Percentiles rank a stretch among this genome's conserved stretches.
phyloP scores from a whole-genome alignment of 2,888 invertebrate species.

The Acronicta psi region DNA sequence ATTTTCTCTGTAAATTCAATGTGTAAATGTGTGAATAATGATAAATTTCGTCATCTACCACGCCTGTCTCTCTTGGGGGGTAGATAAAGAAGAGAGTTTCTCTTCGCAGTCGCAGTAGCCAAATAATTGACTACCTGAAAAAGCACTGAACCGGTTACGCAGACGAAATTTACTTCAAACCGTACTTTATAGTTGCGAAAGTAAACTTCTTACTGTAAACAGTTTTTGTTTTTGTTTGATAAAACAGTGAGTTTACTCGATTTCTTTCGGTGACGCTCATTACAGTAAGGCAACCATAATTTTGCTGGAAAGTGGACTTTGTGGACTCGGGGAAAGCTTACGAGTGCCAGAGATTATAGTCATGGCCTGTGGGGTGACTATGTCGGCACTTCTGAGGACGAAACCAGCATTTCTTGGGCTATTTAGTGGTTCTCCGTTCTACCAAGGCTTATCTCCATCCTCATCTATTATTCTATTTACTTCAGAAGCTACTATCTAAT shows the following conservation, averaged over 20 bases:
- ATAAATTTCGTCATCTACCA: too few relatives aligned
- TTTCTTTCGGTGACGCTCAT: conserved; percentile 76
- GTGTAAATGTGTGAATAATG: too few relatives aligned
- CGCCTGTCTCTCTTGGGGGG: too few relatives aligned
- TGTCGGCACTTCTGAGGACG: too few relatives aligned
- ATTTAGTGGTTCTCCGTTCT: too few relatives aligned
- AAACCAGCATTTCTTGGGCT: too few relatives aligned
- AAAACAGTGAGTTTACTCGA: conserved; percentile 64
- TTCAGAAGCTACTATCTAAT: too few relatives aligned
- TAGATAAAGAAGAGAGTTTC: too few relatives aligned
- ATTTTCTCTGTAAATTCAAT: too few relatives aligned
- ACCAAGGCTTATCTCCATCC: too few relatives aligned
- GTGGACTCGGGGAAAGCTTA: conserved; percentile 56
- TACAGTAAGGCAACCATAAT: conserved; percentile 64
- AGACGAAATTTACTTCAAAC: conserved; percentile 1
- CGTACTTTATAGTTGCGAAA: conserved; percentile 59
- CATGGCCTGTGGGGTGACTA: conserved; percentile 47
- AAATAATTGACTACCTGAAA: not conserved
- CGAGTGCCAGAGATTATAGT: conserved; percentile 37
- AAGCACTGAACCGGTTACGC: not conserved
- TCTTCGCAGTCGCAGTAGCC: too few relatives aligned
- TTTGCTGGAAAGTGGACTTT: conserved; percentile 54
- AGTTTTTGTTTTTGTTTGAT: conserved; percentile 63
- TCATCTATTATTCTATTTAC: too few relatives aligned
- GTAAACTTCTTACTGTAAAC: conserved; percentile 41